Evolutionary conservation across 2,113 vertebrate species (phyloP), one percentile per base, ranked within the genome.

Genomic region (Empidonax traillii): DNA sequence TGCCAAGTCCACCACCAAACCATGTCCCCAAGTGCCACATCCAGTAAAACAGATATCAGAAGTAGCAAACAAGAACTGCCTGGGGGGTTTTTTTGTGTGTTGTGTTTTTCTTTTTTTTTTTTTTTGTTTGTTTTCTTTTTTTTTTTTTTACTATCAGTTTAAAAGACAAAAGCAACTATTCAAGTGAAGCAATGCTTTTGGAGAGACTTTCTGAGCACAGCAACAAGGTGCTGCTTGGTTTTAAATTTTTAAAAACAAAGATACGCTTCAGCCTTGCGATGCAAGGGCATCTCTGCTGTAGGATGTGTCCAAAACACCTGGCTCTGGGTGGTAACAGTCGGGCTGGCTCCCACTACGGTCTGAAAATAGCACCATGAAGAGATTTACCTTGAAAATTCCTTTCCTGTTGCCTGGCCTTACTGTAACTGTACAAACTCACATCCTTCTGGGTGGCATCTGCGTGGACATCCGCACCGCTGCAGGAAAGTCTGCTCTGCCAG

Each of bases 271-370:
- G 35, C 27, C 23, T 56, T 62, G 18, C 31, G 28, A 28, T 33
- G 25, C 15, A 30, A 9, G 31, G 63, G 49, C 41, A 37, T 12
- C 28, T n/a, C n/a, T 68, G 12, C 8, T n/a, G 33, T 23, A 53
- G 21, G 24, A 23, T 23, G 53, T 43, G 23, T 58, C 61, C 39
- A n/a, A 27, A 71, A 16, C 6, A 6, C 37, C 27, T 19, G 6
- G 19, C 79, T 86, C 8, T 67, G 71, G n/a, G 41, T 1, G 0
- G 0, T 41, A 62, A 55, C 27, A 56, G 16, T 14, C 2, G 1
- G 55, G n/a, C 37, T 58, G 59, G 28, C 28, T 81, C 75, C 27
- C 47, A n/a, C 30, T 3, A 27, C 68, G 30, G 31, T 15, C 16
- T 63, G 59, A 52, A 73, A 87, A 46, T 1, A 41, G 30, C 4